Percentiles rank a stretch among this genome's conserved stretches.
These are phyloP conservation scores for Clarias platycephalus DNA, from an alignment of 2,797 vertebrate genomes.

Conservation along the genomic window DNA sequence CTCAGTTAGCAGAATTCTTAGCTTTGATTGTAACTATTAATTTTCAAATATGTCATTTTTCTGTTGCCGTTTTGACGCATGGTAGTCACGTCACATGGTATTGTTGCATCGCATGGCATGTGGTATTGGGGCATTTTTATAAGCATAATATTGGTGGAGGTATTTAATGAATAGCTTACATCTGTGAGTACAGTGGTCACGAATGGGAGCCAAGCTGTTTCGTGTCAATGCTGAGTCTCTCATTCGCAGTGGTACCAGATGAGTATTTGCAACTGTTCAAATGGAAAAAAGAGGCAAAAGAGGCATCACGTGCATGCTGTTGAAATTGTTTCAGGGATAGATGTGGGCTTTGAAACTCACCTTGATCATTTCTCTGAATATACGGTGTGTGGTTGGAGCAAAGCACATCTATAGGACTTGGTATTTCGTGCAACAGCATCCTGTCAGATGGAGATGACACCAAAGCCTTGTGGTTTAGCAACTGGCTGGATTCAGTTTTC, in stretches of 20 bases:
- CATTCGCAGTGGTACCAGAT: slow-evolving; percentile 64
- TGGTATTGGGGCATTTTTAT: not conserved
- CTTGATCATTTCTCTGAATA: slow-evolving; percentile 72
- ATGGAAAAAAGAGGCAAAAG: not conserved
- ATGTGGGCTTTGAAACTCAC: slow-evolving; percentile 61
- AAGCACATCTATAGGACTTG: slow-evolving; percentile 64
- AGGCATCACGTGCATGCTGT: not conserved
- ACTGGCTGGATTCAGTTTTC: slow-evolving; percentile 68
- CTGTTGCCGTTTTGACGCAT: not conserved
- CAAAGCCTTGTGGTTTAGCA: slow-evolving; percentile 72
- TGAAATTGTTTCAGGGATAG: not conserved
- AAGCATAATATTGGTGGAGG: not conserved
- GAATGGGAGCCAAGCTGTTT: slow-evolving; percentile 75
- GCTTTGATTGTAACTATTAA: too few relatives aligned
- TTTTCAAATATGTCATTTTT: not conserved
- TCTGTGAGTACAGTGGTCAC: slow-evolving; percentile 74
- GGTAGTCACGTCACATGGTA: too few relatives aligned
- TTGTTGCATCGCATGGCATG: too few relatives aligned
- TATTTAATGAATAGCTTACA: slow-evolving; percentile 70
- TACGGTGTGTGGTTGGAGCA: slow-evolving; percentile 73
- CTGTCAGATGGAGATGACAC: slow-evolving; percentile 71
- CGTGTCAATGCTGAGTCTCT: slow-evolving; percentile 66
- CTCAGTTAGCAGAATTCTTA: not conserved
- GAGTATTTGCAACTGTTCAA: slow-evolving; percentile 70
- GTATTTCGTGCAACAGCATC: slow-evolving; percentile 65